Evolutionary conservation across 2,113 vertebrate species (phyloP), one percentile per base, ranked within the genome.

Genomic region (Antigone vipio): DNA sequence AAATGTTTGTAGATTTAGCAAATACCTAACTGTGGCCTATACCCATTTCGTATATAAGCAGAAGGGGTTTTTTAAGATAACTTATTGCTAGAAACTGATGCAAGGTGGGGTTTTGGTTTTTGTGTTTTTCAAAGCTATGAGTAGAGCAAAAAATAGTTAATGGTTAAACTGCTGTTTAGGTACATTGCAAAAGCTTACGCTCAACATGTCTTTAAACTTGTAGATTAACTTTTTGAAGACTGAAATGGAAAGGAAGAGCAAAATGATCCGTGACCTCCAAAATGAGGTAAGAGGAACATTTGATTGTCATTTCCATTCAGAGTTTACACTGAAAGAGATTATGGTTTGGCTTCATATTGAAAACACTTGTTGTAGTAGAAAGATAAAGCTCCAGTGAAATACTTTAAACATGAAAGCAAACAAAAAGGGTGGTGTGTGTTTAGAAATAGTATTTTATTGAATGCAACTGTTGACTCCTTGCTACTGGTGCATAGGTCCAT

Each of bases 241-340:
- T 88, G 99, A 99, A 98, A 98, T 99, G 99, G 99, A 99, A 97
- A 99, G 99, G 95, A 99, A 99, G 95, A 99, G 96, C 94, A 99
- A 99, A 98, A 99, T 99, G 97, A 99, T 99, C 91, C 99, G 99
- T 95, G 99, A 99, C 96, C 98, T 99, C 53, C 99, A 99, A 92
- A 99, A 99, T 20, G 99, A 99, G 99, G 99, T 99, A 98, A 97
- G 97, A 78, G 16, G 16, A 63, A 29, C 13, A 26, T 74, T 91
- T 79, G 32, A 34, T 80, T 74, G 32, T 45, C 35, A 32, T 35
- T 34, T 62, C 23, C 32, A 6, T 19, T 72, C 49, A 47, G 22
- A 50, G 14, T 55, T 81, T 52, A n/a, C 20, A 18, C 15, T 45
- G 24, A 38, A 50, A 34, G 49, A 60, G 5, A 5, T 26, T 15